Conservation (phyloP, 2,888 invertebrate species). For the Harmothoe impar region DNA sequence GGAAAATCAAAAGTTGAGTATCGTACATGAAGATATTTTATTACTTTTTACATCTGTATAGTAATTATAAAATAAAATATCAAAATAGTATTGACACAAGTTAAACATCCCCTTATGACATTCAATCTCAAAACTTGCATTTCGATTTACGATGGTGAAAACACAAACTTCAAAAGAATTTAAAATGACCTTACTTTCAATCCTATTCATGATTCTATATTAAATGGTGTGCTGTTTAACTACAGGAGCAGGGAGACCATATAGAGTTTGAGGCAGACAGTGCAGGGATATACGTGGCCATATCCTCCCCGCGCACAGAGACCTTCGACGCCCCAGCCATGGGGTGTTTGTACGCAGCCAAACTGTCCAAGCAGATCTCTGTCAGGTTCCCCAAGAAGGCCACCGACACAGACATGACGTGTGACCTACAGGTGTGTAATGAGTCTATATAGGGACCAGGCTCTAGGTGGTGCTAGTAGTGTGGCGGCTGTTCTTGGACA, state of each 20-base stretch:
- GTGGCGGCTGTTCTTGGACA: not conserved
- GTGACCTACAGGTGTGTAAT: slow-evolving; percentile 76
- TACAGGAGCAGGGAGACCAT: slow-evolving; percentile 54
- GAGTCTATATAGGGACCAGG: not conserved
- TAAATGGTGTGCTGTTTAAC: not conserved
- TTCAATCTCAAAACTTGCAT: no score
- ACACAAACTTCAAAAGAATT: no score
- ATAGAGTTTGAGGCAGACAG: slow-evolving; percentile 77
- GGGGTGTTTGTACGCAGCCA: slow-evolving; percentile 80
- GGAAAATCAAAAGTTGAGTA: no score
- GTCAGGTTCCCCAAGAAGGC: slow-evolving; percentile 81
- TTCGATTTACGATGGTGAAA: no score
- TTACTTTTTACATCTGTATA: no score
- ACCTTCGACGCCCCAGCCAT: slow-evolving; percentile 78
- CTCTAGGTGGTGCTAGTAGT: no score
- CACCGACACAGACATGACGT: slow-evolving; percentile 76
- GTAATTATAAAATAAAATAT: no score
- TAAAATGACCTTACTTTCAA: no score
- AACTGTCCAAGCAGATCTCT: slow-evolving; percentile 78
- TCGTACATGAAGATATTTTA: no score
- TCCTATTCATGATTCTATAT: no score
- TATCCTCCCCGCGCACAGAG: slow-evolving; percentile 77
- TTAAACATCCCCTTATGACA: no score
- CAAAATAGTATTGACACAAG: no score
- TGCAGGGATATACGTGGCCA: slow-evolving; percentile 79